Evolutionary conservation across 1,140 invertebrate genomes (phyloP).

Genomic region (Oryzaephilus surinamensis): DNA sequence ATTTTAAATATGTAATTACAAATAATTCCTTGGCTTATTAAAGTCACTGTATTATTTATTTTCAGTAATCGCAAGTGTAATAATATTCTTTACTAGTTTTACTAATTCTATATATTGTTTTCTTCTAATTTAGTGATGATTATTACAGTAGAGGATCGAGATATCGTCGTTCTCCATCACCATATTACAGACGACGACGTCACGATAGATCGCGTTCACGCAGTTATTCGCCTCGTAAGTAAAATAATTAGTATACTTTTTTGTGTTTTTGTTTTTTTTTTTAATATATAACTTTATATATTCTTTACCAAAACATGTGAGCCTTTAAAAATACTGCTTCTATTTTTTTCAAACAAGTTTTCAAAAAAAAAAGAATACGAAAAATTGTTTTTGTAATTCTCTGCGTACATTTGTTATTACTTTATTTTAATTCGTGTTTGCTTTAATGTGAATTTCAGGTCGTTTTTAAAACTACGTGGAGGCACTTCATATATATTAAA

Average conservation of each 20-base stretch:
- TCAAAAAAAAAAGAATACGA: neutral
- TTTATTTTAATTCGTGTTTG: slow-evolving; percentile 26
- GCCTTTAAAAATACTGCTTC: neutral
- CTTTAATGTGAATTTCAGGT: slow-evolving; percentile 33
- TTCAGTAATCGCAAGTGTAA: too few relatives aligned
- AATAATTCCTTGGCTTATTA: too few relatives aligned
- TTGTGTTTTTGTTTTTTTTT: too few relatives aligned
- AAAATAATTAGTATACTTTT: neutral
- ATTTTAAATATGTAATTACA: too few relatives aligned
- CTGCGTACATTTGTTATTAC: slow-evolving; percentile 21
- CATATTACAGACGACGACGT: slow-evolving; percentile 45
- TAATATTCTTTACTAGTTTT: slow-evolving; percentile 11
- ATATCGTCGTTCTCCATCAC: slow-evolving; percentile 36
- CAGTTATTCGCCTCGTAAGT: slow-evolving; percentile 81
- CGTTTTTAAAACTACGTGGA: slow-evolving; percentile 30
- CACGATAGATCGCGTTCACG: slow-evolving; percentile 66
- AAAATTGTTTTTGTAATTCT: neutral
- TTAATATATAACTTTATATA: too few relatives aligned
- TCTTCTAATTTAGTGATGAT: slow-evolving; percentile 17
- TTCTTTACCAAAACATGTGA: too few relatives aligned
- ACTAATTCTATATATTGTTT: slow-evolving; percentile 1
- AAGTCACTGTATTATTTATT: too few relatives aligned
- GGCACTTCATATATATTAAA: slow-evolving; percentile 16
- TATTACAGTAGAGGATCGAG: slow-evolving; percentile 31
- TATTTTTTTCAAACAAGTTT: neutral